A percentile compares a stretch with the other conserved stretches of the same genome.
Evolutionary conservation across 2,797 vertebrate genomes (phyloP).

Genomic region (Sphenopsis melanotis): DNA sequence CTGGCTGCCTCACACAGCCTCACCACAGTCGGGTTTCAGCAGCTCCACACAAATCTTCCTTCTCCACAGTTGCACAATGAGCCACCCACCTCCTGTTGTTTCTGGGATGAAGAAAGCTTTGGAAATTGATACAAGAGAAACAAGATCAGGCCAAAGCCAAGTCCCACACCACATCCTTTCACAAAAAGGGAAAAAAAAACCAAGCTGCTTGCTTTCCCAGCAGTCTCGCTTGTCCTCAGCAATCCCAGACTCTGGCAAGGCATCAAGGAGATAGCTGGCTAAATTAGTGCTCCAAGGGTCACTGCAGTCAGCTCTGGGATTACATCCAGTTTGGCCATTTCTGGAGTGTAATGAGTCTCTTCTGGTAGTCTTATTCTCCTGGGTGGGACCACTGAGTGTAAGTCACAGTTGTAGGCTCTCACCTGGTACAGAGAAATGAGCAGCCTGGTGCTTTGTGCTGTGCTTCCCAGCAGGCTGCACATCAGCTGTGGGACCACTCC

Average conservation of each 20-base stretch:
- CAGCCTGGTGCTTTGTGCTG: background rate
- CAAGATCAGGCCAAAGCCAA: background rate
- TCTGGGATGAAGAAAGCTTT: background rate
- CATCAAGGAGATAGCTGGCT: conserved; percentile 26
- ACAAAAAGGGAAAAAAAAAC: background rate
- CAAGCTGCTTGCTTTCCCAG: conserved; percentile 12
- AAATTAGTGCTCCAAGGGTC: background rate
- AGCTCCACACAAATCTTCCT: background rate
- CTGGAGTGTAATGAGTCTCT: background rate
- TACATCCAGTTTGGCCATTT: background rate
- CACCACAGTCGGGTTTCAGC: background rate
- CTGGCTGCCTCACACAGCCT: rapidly evolving
- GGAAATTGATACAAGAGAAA: conserved; percentile 8
- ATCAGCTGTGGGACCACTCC: background rate
- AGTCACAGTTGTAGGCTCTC: background rate
- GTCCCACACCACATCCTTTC: conserved; percentile 34
- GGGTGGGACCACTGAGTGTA: background rate
- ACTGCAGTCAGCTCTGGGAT: background rate
- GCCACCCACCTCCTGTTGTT: background rate
- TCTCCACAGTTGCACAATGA: background rate
- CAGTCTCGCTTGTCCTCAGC: background rate
- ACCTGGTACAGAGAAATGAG: background rate
- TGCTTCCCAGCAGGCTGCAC: background rate
- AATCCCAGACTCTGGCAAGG: background rate
- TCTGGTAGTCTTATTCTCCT: background rate